These are phyloP conservation scores for Epirrhoe alternata DNA, from an alignment of 2,888 invertebrate genomes.

Conservation along the genomic window DNA sequence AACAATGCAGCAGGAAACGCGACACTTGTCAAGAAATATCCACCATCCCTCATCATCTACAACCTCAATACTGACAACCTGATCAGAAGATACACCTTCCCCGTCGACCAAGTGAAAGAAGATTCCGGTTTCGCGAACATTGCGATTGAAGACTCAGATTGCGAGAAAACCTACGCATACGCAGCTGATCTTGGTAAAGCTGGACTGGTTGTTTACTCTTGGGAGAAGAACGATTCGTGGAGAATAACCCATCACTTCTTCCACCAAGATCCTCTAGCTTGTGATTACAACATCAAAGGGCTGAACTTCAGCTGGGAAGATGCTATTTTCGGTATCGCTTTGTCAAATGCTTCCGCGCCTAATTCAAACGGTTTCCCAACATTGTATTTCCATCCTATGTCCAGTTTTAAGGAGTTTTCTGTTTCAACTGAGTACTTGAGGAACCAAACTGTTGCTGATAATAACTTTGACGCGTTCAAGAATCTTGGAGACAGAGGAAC, in stretches of 20 bases:
- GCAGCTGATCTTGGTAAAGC: slow-evolving; percentile 89
- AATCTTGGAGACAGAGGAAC: slow-evolving; percentile 88
- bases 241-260: slow-evolving; percentile 89
- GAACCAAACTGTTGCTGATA: slow-evolving; percentile 83
- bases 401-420: slow-evolving; percentile 90
- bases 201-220: slow-evolving; percentile 91
- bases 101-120: slow-evolving; percentile 86
- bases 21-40: slow-evolving; percentile 66
- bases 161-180: slow-evolving; percentile 90
- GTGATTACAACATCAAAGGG: slow-evolving; percentile 89
- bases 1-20: slow-evolving; percentile 83
- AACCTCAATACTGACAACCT: slow-evolving; percentile 89
- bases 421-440: slow-evolving; percentile 89
- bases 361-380: slow-evolving; percentile 88
- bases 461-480: slow-evolving; percentile 87
- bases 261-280: slow-evolving; percentile 89
- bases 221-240: slow-evolving; percentile 90
- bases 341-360: slow-evolving; percentile 81
- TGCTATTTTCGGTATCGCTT: slow-evolving; percentile 90
- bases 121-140: slow-evolving; percentile 90
- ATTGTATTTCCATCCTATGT: slow-evolving; percentile 92
- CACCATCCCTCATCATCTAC: slow-evolving; percentile 89
- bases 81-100: slow-evolving; percentile 87
- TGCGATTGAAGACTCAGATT: slow-evolving; percentile 90
- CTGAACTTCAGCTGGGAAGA: slow-evolving; percentile 91